These are phyloP conservation scores for Carassius auratus DNA, from an alignment of 2,113 vertebrate species.

Conservation along the genomic window DNA sequence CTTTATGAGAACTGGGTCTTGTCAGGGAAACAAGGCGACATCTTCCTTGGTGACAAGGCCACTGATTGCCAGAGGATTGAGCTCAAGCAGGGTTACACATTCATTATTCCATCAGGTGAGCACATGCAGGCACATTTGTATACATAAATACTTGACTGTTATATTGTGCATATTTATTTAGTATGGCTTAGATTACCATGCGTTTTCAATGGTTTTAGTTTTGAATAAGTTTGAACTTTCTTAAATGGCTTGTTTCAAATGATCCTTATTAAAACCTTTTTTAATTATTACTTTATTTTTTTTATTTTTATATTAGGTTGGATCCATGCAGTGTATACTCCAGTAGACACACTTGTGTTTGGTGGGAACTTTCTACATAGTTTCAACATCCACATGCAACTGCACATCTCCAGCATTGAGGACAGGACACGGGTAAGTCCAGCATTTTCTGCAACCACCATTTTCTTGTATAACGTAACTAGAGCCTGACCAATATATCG, in stretches of 20 bases:
- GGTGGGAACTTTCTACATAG: slow-evolving; percentile 98
- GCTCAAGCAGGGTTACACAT: slow-evolving; percentile 94
- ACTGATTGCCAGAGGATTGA: slow-evolving; percentile 94
- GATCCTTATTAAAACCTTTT: neutral
- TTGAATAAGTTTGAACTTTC: neutral
- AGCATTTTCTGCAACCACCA: neutral
- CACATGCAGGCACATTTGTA: neutral
- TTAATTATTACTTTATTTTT: neutral
- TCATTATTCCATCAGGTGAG: slow-evolving; percentile 96
- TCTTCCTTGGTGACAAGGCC: slow-evolving; percentile 95
- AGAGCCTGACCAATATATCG: no score
- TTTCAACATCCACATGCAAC: slow-evolving; percentile 98
- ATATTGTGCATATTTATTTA: neutral
- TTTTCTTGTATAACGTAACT: neutral
- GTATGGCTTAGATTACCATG: neutral
- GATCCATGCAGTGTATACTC: slow-evolving; percentile 98
- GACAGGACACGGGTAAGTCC: slow-evolving; percentile 90
- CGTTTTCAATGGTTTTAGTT: neutral
- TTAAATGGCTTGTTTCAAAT: neutral
- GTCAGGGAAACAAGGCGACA: slow-evolving; percentile 98
- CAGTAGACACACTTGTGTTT: slow-evolving; percentile 94
- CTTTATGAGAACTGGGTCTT: slow-evolving; percentile 99
- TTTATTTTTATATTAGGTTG: slow-evolving; percentile 77
- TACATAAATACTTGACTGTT: neutral
- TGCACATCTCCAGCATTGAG: slow-evolving; percentile 95